phyloP scores from a whole-genome alignment of 2,888 invertebrate species.

The Apamea sordens region DNA sequence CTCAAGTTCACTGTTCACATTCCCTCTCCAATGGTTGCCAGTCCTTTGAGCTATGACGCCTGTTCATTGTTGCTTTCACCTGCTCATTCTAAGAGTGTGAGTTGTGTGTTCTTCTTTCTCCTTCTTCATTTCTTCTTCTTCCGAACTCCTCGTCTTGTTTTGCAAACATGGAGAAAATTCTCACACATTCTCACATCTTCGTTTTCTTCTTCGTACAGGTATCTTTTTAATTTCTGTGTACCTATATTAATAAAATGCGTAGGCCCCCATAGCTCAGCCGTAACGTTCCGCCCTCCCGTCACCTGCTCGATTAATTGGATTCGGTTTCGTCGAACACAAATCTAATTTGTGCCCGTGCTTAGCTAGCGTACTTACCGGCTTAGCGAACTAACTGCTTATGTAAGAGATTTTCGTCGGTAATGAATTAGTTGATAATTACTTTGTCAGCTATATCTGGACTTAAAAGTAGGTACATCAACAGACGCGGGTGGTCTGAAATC shows the following conservation, averaged over 20 bases:
- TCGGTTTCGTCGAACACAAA: slow-evolving; percentile 63
- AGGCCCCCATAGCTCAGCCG: slow-evolving; percentile 10
- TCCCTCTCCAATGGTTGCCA: not conserved
- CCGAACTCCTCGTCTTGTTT: not conserved
- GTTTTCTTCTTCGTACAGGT: not conserved
- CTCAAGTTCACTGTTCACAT: not conserved
- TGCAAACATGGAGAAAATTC: not conserved
- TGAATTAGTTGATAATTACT: slow-evolving; percentile 16
- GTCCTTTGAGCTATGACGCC: too few species aligned
- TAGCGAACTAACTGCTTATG: slow-evolving; percentile 40
- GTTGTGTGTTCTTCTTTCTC: too few species aligned
- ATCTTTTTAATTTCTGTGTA: not conserved
- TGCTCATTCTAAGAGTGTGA: not conserved
- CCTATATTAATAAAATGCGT: slow-evolving; percentile 4
- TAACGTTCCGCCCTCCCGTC: slow-evolving; percentile 35
- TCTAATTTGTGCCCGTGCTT: slow-evolving; percentile 63
- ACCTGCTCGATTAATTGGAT: slow-evolving; percentile 65
- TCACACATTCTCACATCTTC: not conserved
- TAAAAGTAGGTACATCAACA: not conserved
- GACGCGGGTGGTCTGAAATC: not conserved
- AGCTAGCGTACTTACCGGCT: slow-evolving; percentile 48
- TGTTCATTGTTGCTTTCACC: too few species aligned
- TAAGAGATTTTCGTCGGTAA: slow-evolving; percentile 32
- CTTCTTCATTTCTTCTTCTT: not conserved
- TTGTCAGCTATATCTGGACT: not conserved